Percentiles rank a stretch among this genome's conserved stretches.
Conservation (phyloP, 2,888 invertebrate species). For the Microctonus hyperodae region DNA sequence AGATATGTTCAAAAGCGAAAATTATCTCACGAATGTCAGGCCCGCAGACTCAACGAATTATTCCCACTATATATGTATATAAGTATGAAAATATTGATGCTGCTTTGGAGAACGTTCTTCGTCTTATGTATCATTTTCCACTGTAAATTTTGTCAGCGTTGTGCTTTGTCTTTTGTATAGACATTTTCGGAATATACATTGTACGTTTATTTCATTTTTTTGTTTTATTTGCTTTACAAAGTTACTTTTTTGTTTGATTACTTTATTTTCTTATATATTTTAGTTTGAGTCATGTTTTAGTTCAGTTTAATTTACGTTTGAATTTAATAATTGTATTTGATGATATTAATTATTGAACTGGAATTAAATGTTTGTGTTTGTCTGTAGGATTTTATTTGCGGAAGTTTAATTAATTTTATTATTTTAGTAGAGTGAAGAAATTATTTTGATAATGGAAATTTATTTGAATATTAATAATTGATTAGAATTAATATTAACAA, state of each 20-base stretch:
- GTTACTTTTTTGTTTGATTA: not conserved
- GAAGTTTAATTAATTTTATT: too few species aligned
- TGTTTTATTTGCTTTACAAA: too few species aligned
- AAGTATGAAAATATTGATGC: not conserved
- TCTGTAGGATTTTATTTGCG: too few species aligned
- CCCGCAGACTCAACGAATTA: conserved; percentile 24
- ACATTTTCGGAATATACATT: conserved; percentile 2
- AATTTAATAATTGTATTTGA: too few species aligned
- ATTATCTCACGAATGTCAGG: conserved; percentile 46
- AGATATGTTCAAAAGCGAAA: conserved; percentile 34
- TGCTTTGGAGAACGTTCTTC: not conserved
- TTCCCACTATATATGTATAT: not conserved
- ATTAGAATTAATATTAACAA: too few species aligned
- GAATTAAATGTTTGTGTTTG: too few species aligned
- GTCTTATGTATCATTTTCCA: not conserved
- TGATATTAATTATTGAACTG: too few species aligned
- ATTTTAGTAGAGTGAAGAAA: too few species aligned
- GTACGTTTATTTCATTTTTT: conserved; percentile 6
- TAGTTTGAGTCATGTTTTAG: not conserved
- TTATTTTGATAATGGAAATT: too few species aligned
- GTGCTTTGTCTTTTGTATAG: conserved; percentile 19
- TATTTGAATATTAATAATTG: too few species aligned
- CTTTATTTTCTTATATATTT: conserved; percentile 4
- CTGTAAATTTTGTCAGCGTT: not conserved
- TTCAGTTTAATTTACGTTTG: too few species aligned